A percentile compares a stretch with the other conserved stretches of the same genome.
These are phyloP conservation scores for Pseudomugil tenellus DNA, from an alignment of 2,797 vertebrate species.

Conservation along the genomic window DNA sequence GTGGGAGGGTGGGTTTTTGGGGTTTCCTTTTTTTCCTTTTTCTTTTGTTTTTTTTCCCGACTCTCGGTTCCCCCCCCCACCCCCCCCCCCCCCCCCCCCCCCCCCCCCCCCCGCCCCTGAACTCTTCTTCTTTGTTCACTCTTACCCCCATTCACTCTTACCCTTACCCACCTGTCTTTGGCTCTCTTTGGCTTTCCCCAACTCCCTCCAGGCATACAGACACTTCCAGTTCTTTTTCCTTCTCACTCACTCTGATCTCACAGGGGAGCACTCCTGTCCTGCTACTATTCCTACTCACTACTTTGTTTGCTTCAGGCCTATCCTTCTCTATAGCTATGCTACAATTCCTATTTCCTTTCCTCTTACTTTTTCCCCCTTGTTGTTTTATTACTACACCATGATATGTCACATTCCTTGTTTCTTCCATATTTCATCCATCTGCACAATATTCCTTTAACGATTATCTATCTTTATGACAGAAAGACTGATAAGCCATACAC, in stretches of 20 bases:
- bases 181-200: constrained; percentile 49
- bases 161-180: constrained; percentile 38
- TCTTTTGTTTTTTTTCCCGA: too few relatives aligned
- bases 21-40: too few relatives aligned
- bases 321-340: constrained; percentile 30
- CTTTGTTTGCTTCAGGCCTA: constrained; percentile 57
- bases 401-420: constrained; percentile 17
- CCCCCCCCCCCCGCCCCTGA: constrained; percentile 29
- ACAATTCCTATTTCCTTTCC: constrained; percentile 13
- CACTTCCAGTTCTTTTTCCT: constrained; percentile 44
- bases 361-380: not conserved
- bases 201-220: constrained; percentile 62
- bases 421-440: constrained; percentile 7
- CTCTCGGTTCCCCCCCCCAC: too few relatives aligned
- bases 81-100: too few relatives aligned
- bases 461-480: not conserved
- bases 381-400: constrained; percentile 7
- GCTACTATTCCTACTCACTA: constrained; percentile 49
- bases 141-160: constrained; percentile 38
- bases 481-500: constrained; percentile 16
- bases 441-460: constrained; percentile 3
- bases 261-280: constrained; percentile 66
- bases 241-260: constrained; percentile 64
- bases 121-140: constrained; percentile 30
- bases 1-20: too few relatives aligned